Evolutionary conservation across 2,797 vertebrate species (phyloP).

Genomic region (Anabas testudineus): DNA sequence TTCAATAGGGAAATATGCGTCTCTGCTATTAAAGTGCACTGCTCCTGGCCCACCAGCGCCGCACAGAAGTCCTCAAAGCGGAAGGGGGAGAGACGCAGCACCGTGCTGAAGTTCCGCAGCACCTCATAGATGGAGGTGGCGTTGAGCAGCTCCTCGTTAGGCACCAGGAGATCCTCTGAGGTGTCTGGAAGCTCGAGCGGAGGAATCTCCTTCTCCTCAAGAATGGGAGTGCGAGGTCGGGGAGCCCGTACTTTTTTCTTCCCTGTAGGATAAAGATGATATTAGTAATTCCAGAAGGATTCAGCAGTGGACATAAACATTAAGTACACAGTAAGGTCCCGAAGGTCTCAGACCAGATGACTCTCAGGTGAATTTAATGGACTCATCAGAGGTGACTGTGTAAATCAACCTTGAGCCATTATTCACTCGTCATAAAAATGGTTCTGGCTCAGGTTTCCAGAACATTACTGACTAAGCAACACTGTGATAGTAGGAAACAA

Average conservation of each 20-base stretch:
- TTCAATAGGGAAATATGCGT: constrained; percentile 95
- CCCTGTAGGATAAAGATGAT: constrained; percentile 77
- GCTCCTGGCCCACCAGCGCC: constrained; percentile 94
- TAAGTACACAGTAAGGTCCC: not conserved
- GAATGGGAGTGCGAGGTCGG: constrained; percentile 92
- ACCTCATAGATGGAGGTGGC: constrained; percentile 96
- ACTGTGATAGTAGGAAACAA: no score
- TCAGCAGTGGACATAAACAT: not conserved
- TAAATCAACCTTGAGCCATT: no score
- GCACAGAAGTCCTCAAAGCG: constrained; percentile 99
- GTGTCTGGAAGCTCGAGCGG: constrained; percentile 91
- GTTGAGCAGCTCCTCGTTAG: constrained; percentile 92
- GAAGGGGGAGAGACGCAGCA: constrained; percentile 96
- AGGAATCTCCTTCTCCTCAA: constrained; percentile 96
- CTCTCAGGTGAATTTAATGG: no score
- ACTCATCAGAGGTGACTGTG: no score
- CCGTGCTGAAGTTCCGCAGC: constrained; percentile 95
- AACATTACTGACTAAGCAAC: no score
- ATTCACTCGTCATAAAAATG: no score
- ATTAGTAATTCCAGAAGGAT: not conserved
- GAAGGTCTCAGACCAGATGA: no score
- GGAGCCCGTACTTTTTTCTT: constrained; percentile 89
- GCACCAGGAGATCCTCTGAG: constrained; percentile 97
- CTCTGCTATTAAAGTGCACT: constrained; percentile 97
- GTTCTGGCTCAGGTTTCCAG: no score